A percentile compares a stretch with the other conserved stretches of the same genome.
Conservation (phyloP, 53 echinoderm and acorn worm genomes). For the Arbacia lixula region DNA sequence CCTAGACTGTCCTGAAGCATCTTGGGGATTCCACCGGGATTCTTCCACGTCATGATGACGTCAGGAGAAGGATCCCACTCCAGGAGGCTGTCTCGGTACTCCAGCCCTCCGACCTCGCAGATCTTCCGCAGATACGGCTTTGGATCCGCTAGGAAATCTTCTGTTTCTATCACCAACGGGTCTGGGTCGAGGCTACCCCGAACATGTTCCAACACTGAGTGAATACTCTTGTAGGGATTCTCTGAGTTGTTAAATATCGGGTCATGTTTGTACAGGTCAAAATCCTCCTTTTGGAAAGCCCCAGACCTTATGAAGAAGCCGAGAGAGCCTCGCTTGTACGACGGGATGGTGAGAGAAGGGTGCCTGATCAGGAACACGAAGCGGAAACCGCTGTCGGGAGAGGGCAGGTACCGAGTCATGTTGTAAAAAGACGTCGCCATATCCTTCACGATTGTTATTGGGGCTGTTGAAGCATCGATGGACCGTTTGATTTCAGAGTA, state of each 20-base stretch:
- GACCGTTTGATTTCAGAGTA: neutral
- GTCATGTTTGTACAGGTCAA: slow-evolving; percentile 1
- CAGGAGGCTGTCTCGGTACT: slow-evolving; percentile 15
- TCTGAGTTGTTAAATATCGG: neutral
- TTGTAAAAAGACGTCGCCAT: slow-evolving; percentile 12
- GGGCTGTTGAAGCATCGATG: neutral
- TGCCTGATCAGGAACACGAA: slow-evolving; percentile 32
- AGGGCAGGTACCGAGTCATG: slow-evolving; percentile 10
- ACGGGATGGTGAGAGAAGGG: slow-evolving; percentile 7
- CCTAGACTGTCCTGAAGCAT: slow-evolving; percentile 9
- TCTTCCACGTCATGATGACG: slow-evolving; percentile 19
- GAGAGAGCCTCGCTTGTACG: neutral
- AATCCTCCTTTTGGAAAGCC: neutral
- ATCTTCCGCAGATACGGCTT: slow-evolving; percentile 42
- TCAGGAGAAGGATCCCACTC: slow-evolving; percentile 34
- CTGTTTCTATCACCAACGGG: slow-evolving; percentile 28
- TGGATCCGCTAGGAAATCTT: slow-evolving; percentile 31
- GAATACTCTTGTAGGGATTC: neutral
- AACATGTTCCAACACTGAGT: neutral
- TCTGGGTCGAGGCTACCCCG: slow-evolving; percentile 17
- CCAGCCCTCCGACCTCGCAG: slow-evolving; percentile 39
- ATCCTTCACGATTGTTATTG: slow-evolving; percentile 5
- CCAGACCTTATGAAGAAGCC: neutral
- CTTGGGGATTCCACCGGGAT: slow-evolving; percentile 8
- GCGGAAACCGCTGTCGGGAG: neutral